Evolutionary conservation across 2,113 vertebrate genomes (phyloP).

Genomic region (Eublepharis macularius): DNA sequence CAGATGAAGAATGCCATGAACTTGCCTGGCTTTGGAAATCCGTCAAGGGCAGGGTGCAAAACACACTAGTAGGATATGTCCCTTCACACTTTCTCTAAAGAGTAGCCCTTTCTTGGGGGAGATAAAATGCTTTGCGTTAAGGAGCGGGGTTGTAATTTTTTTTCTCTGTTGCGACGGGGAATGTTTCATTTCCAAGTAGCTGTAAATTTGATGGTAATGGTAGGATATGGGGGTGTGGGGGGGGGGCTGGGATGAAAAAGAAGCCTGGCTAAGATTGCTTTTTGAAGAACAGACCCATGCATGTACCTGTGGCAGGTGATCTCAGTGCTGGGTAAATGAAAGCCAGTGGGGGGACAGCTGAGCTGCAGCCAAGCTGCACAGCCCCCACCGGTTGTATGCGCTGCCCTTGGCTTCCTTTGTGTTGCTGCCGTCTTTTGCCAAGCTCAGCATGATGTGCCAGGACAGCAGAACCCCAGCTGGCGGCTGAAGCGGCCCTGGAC

Average conservation of each 20-base stretch:
- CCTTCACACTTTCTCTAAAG: constrained; percentile 76
- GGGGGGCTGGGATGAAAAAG: not conserved
- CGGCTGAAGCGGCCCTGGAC: not conserved
- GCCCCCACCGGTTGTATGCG: not conserved
- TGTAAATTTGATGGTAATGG: not conserved
- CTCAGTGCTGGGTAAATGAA: not conserved
- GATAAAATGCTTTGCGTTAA: constrained; percentile 54
- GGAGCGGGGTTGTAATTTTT: constrained; percentile 54
- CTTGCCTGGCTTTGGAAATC: constrained; percentile 85
- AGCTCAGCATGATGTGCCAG: no score
- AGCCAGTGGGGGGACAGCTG: not conserved
- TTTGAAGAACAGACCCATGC: not conserved
- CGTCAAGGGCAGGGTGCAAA: constrained; percentile 88
- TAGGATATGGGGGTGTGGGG: not conserved
- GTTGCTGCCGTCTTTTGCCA: not conserved
- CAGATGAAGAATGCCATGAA: constrained; percentile 89
- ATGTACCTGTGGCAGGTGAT: not conserved
- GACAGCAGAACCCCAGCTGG: not conserved
- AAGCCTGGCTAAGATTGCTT: not conserved
- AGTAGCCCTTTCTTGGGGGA: constrained; percentile 64
- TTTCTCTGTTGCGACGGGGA: constrained; percentile 40
- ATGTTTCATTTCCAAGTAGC: not conserved
- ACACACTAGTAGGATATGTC: constrained; percentile 80
- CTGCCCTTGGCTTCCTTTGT: no score
- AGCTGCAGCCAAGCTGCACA: no score